Evolutionary conservation across 2,113 vertebrate species (phyloP).

Genomic region (Recurvirostra avosetta): DNA sequence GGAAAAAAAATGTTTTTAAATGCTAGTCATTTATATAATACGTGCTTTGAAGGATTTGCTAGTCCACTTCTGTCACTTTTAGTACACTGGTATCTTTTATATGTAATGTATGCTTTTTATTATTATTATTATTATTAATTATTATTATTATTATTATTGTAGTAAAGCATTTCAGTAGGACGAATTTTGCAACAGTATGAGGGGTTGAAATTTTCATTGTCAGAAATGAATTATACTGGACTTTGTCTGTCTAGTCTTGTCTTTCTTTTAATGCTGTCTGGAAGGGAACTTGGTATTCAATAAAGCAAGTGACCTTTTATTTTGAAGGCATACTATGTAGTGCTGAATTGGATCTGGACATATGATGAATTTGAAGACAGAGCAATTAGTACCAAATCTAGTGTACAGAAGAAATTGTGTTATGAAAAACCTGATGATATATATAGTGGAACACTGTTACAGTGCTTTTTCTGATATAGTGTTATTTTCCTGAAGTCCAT

Average conservation of each 20-base stretch:
- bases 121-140: slow-evolving; percentile 80
- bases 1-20: slow-evolving; percentile 78
- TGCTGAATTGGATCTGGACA: slow-evolving; percentile 72
- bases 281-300: slow-evolving; percentile 77
- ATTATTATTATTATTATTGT: slow-evolving; percentile 85
- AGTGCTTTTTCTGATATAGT: slow-evolving; percentile 73
- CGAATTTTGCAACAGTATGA: slow-evolving; percentile 85
- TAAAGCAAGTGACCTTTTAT: slow-evolving; percentile 77
- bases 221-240: slow-evolving; percentile 86
- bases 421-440: slow-evolving; percentile 47
- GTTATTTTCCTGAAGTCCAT: slow-evolving; percentile 70
- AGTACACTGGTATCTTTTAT: slow-evolving; percentile 91
- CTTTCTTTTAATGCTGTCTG: slow-evolving; percentile 78
- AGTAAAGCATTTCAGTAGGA: slow-evolving; percentile 89
- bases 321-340: slow-evolving; percentile 75
- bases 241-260: slow-evolving; percentile 79
- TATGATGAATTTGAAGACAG: slow-evolving; percentile 54
- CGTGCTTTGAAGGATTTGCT: slow-evolving; percentile 83
- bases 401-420: slow-evolving; percentile 71
- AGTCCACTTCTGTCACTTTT: slow-evolving; percentile 84
- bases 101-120: slow-evolving; percentile 94
- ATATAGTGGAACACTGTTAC: slow-evolving; percentile 63
- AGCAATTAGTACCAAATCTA: slow-evolving; percentile 58
- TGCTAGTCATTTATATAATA: slow-evolving; percentile 84
- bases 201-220: slow-evolving; percentile 83